Conservation (phyloP, 2,888 invertebrate species). For the Epinotia bilunana region DNA sequence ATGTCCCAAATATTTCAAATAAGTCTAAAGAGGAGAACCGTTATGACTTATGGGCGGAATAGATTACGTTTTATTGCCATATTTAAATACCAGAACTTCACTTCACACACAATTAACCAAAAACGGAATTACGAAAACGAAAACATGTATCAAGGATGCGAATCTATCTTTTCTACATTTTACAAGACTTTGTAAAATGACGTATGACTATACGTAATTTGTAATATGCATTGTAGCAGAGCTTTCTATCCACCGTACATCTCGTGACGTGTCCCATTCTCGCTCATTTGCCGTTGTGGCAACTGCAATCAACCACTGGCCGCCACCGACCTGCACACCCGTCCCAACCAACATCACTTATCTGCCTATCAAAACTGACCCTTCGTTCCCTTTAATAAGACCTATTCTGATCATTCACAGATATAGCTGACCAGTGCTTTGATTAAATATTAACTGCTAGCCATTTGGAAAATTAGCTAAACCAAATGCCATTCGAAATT, state of each 20-base stretch:
- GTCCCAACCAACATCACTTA: constrained; percentile 5
- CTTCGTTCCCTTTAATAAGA: not conserved
- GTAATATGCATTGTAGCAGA: not conserved
- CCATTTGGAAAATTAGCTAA: constrained; percentile 41
- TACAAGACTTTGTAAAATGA: too few species aligned
- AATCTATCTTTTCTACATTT: not conserved
- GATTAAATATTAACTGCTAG: constrained; percentile 41
- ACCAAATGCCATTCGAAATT: constrained; percentile 28
- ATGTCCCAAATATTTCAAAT: too few species aligned
- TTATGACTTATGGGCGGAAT: too few species aligned
- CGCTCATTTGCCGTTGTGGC: constrained; percentile 26
- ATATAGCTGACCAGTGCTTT: constrained; percentile 19
- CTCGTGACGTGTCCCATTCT: not conserved
- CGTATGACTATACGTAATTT: too few species aligned
- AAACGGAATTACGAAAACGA: not conserved
- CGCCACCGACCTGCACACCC: constrained; percentile 7
- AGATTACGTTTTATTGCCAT: too few species aligned
- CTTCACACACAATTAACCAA: not conserved
- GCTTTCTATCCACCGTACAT: not conserved
- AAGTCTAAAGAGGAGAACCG: too few species aligned
- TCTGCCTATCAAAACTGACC: constrained; percentile 4
- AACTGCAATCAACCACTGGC: constrained; percentile 25
- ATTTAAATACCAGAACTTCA: not conserved
- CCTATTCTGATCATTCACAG: not conserved
- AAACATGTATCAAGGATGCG: not conserved